Evolutionary conservation across 2,113 vertebrate genomes (phyloP).

Genomic region (Zonotrichia leucophrys): DNA sequence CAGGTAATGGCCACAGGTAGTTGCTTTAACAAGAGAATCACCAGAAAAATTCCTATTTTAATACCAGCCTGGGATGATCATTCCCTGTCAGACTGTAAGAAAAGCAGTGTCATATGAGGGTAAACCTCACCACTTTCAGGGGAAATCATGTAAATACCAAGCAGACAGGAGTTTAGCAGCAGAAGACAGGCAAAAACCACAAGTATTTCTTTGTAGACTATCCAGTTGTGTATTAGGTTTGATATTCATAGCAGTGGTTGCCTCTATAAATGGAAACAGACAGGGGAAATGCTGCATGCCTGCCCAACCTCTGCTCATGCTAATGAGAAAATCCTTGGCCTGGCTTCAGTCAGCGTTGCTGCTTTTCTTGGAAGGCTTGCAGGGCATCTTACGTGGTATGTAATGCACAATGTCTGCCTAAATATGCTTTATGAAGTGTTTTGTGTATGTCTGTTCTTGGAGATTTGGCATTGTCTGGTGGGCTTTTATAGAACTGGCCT

Average conservation of each 20-base stretch:
- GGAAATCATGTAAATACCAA: conserved; percentile 69
- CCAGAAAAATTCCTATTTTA: conserved; percentile 12
- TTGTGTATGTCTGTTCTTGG: not conserved
- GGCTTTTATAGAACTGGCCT: not conserved
- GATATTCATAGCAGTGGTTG: conserved; percentile 20
- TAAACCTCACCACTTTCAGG: conserved; percentile 63
- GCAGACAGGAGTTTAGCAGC: conserved; percentile 50
- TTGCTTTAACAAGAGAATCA: conserved; percentile 28
- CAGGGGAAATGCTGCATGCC: not conserved
- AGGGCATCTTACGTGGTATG: not conserved
- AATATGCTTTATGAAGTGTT: conserved; percentile 14
- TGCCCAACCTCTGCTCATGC: conserved; percentile 50
- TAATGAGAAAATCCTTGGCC: conserved; percentile 53
- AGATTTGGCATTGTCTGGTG: not conserved
- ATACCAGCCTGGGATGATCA: conserved; percentile 23
- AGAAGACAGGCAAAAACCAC: conserved; percentile 49
- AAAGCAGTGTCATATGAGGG: conserved; percentile 51
- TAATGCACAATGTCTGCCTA: not conserved
- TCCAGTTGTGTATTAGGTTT: conserved; percentile 47
- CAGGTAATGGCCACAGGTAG: conserved; percentile 14
- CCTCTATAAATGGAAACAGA: conserved; percentile 69
- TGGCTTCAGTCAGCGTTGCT: conserved; percentile 35
- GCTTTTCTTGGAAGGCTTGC: conserved; percentile 39
- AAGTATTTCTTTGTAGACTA: conserved; percentile 71
- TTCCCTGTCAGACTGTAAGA: conserved; percentile 44